Conservation (phyloP, 2,888 invertebrate species). For the Zaprionus bogoriensis region DNA sequence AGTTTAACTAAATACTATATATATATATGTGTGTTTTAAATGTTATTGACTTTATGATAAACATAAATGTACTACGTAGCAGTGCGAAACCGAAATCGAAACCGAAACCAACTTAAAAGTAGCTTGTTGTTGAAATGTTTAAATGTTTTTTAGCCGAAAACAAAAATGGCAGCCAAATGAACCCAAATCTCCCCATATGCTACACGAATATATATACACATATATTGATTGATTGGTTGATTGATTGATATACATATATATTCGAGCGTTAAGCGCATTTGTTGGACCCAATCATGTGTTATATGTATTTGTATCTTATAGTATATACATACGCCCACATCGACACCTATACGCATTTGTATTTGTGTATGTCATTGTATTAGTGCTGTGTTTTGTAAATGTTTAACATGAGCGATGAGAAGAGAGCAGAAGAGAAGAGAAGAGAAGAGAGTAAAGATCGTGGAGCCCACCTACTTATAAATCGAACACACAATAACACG, state of each 20-base stretch:
- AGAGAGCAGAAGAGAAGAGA: constrained; percentile 14
- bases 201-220: not conserved
- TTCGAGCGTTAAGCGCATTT: constrained; percentile 37
- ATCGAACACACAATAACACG: constrained; percentile 51
- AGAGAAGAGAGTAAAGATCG: constrained; percentile 22
- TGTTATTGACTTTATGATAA: constrained; percentile 59
- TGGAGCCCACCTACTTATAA: constrained; percentile 70
- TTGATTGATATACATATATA: constrained; percentile 16
- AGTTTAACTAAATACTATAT: constrained; percentile 52
- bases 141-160: constrained; percentile 67
- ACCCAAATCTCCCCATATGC: constrained; percentile 21
- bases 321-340: constrained; percentile 26
- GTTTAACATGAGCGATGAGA: constrained; percentile 35
- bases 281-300: constrained; percentile 47
- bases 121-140: constrained; percentile 77
- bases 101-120: constrained; percentile 32
- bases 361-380: constrained; percentile 57
- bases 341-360: constrained; percentile 44
- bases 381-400: constrained; percentile 70
- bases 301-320: constrained; percentile 25
- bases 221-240: not conserved
- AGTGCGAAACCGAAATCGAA: constrained; percentile 27
- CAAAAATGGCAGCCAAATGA: constrained; percentile 12
- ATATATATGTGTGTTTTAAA: constrained; percentile 71
- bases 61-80: constrained; percentile 32